Evolutionary conservation across 2,113 vertebrate species (phyloP), one percentile per base, ranked within the genome.

Genomic region (Camelus dromedarius): DNA sequence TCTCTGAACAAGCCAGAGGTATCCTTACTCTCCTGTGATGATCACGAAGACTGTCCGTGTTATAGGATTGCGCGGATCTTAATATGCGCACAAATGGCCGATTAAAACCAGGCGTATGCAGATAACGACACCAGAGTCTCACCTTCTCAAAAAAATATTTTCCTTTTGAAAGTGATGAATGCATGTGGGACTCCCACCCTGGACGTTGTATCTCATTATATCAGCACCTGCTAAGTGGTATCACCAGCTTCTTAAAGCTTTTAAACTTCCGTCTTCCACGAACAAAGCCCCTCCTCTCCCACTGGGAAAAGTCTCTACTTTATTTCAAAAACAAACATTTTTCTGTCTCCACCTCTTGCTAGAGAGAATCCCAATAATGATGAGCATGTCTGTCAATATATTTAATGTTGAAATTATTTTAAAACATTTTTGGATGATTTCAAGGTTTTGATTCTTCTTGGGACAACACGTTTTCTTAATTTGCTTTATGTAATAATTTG

Each of bases 1-100:
- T 0, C 9, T 50, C 9, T 19, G 5, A 16, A 28, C 69, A 82
- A 67, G n/a, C 28, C 50, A 81, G 77, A 42, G 38, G 14, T 26
- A 18, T 19, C 10, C 52, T 60, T 26, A 12, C 60, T 28, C 64
- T 86, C 48, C 69, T 20, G 0, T 4, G 32, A 70, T 10, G 5
- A n/a, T 20, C 24, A 28, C 0, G 8, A 22, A 26, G 77, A n/a
- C 24, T 5, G 30, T 4, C 0, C 8, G 0, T 10, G 13, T 52
- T 52, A 50, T 2, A 48, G 46, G 26, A 3, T 3, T 9, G 8
- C 14, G 2, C 22, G 73, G 50, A 42, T 8, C 28, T 38, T n/a
- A 38, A 7, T 0, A 4, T 0, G 24, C 8, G 10, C 46, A 4
- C 50, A 8, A 32, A 70, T 2, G 56, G 30, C 13, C 69, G 5